Evolutionary conservation across 2,113 vertebrate genomes (phyloP).

Genomic region (Kobus ellipsiprymnus): DNA sequence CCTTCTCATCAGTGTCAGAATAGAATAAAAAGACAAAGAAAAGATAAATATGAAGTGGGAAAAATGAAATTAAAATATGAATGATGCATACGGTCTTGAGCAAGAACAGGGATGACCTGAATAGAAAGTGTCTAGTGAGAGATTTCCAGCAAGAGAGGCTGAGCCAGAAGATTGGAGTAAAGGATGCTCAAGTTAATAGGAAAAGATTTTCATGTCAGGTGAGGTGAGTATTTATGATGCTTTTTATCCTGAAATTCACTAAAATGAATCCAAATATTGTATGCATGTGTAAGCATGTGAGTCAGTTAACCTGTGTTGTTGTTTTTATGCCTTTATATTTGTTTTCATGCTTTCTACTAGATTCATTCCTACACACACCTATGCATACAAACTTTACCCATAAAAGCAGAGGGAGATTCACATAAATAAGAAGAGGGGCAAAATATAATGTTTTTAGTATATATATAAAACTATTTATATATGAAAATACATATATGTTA

Average conservation of each 20-base stretch:
- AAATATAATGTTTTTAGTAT: neutral
- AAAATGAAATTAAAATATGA: neutral
- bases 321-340: neutral
- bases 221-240: neutral
- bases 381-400: neutral
- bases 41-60: neutral
- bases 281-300: neutral
- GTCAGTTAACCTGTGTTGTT: neutral
- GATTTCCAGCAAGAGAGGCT: neutral
- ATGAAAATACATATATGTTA: neutral
- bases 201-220: neutral
- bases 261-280: neutral
- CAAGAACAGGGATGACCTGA: fast-evolving
- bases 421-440: neutral
- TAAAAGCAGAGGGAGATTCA: neutral
- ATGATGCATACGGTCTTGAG: neutral
- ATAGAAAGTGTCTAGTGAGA: neutral
- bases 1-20: neutral
- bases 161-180: neutral
- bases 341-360: neutral
- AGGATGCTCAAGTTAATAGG: neutral
- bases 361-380: neutral
- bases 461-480: neutral
- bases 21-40: neutral
- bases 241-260: neutral